These are phyloP conservation scores for Zaprionus ghesquierei DNA, from an alignment of 1,140 invertebrate genomes.

Conservation along the genomic window DNA sequence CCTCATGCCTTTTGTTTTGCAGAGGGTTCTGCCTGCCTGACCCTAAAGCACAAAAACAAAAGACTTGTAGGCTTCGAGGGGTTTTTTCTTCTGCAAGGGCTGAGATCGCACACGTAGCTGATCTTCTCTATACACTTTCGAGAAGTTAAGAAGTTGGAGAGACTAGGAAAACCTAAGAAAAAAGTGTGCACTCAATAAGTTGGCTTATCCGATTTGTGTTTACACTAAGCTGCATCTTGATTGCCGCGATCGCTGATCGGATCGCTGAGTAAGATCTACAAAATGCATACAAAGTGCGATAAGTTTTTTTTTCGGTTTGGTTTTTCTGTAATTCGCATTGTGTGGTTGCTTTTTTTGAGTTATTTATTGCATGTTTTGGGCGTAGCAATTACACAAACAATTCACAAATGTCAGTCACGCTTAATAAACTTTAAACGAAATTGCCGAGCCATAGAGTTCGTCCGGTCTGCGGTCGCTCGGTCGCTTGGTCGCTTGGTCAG, in stretches of 20 bases:
- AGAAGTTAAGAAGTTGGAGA: background rate
- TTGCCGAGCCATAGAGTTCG: conserved; percentile 62
- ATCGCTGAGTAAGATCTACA: background rate
- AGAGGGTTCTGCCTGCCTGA: background rate
- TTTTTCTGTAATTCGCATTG: conserved; percentile 31
- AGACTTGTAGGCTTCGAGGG: conserved; percentile 24
- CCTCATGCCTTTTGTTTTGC: conserved; percentile 52
- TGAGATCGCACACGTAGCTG: background rate
- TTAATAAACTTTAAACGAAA: conserved; percentile 76
- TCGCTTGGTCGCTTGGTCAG: background rate
- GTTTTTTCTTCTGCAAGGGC: conserved; percentile 9
- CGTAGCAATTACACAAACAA: conserved; percentile 55
- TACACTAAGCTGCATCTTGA: background rate
- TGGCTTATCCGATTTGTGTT: background rate
- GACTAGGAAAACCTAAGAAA: background rate
- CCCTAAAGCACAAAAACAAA: conserved; percentile 7
- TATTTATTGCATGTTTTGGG: conserved; percentile 53
- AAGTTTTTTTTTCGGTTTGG: background rate
- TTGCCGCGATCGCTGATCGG: background rate
- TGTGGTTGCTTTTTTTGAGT: conserved; percentile 13
- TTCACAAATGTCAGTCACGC: conserved; percentile 77
- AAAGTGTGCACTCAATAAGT: background rate
- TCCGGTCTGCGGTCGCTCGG: conserved; percentile 18
- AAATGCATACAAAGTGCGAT: conserved; percentile 2
- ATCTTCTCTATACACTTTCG: background rate